These are phyloP conservation scores for Pangasianodon hypophthalmus DNA, from an alignment of 2,113 vertebrate genomes.

Conservation along the genomic window DNA sequence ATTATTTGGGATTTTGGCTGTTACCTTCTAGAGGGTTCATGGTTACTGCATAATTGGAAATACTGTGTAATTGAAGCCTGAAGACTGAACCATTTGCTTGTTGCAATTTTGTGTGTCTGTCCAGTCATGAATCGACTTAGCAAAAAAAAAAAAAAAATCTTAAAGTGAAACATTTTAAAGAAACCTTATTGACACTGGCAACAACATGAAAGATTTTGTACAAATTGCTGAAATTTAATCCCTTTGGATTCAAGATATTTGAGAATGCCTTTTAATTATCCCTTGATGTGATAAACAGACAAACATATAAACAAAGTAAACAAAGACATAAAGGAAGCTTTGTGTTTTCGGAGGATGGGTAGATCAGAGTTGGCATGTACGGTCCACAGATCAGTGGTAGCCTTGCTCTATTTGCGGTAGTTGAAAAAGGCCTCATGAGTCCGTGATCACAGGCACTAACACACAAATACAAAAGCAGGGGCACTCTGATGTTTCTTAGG, in stretches of 20 bases:
- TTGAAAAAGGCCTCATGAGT: conserved; percentile 7
- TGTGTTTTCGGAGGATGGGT: background rate
- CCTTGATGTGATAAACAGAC: background rate
- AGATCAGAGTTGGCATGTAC: conserved; percentile 2
- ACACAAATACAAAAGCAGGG: conserved; percentile 4
- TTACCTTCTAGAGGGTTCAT: background rate
- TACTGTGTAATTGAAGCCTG: conserved; percentile 17
- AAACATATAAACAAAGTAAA: background rate
- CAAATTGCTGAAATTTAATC: background rate
- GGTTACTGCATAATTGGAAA: conserved; percentile 1
- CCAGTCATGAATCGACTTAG: background rate
- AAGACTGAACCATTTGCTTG: background rate
- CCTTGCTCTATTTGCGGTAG: conserved; percentile 17
- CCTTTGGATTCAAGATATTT: no score
- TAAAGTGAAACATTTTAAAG: background rate
- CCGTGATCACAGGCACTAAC: background rate
- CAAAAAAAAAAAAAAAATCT: no score
- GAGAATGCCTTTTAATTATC: background rate
- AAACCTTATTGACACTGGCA: background rate
- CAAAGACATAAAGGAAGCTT: conserved; percentile 15
- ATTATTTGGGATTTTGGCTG: conserved; percentile 21
- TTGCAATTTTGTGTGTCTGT: background rate
- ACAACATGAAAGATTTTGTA: background rate
- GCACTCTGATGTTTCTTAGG: conserved; percentile 1
- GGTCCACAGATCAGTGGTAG: conserved; percentile 17